Evolutionary conservation across 2,888 invertebrate genomes (phyloP), one percentile per base, ranked within the genome.

Genomic region (Thyatira batis): DNA sequence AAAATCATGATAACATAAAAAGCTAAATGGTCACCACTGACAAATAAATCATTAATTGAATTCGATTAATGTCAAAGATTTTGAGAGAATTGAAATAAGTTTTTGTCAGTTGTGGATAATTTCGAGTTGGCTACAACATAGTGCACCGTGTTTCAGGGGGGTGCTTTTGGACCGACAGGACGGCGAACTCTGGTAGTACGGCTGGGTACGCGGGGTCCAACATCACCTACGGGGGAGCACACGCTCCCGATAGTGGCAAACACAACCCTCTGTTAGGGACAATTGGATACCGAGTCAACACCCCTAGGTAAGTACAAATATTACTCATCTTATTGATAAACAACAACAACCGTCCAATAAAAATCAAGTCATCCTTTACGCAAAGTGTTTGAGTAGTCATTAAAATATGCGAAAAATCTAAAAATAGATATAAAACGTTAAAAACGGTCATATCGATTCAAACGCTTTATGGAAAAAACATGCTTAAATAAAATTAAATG

Each of bases 91-190:
- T 46, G 52, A 53, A 49, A 58, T 65, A 51, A 60, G n/a, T n/a
- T n/a, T n/a, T n/a, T 67, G 73, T 69, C 61, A 65, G 68, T 72
- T 65, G 61, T 63, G 64, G 50, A 64, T 60, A 65, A 65, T 67
- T 73, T 67, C 64, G 71, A 69, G 52, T 64, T 68, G 67, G 59
- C 73, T 84, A 80, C 85, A 86, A 79, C 76, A 76, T 75, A 72
- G 76, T 84, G 73, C 84, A 67, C 84, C 84, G 84, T 89, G 82
- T 89, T 92, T 89, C 91, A 91, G 91, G 83, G 17, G 80, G 89
- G 95, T 95, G 80, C 94, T 94, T 94, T 94, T 94, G 94, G 87
- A 94, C 94, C 92, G 94, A 93, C 95, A 88, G 92, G 95, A 94
- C 95, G 88, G 91, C 92, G 88, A 86, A 90, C 93, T 94, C 94